Conservation (phyloP, 2,888 invertebrate species). For the Apamea monoglypha region DNA sequence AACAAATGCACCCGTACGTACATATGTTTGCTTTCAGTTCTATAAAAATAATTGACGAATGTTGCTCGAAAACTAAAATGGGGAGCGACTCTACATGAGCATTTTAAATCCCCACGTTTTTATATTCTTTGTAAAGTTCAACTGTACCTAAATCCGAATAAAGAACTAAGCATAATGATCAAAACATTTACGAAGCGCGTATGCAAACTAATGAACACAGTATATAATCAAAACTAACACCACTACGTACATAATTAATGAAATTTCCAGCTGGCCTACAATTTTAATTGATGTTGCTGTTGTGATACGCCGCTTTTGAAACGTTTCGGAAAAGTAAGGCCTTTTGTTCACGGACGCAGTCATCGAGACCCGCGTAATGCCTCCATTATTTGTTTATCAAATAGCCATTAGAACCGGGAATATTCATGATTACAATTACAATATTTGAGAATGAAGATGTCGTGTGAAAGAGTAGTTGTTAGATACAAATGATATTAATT, state of each 20-base stretch:
- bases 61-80: conserved; percentile 80
- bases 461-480: conserved; percentile 86
- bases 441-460: conserved; percentile 86
- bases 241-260: conserved; percentile 86
- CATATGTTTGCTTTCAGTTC: conserved; percentile 87
- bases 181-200: conserved; percentile 77
- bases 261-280: conserved; percentile 89
- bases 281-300: conserved; percentile 89
- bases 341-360: conserved; percentile 86
- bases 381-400: conserved; percentile 89
- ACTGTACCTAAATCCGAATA: conserved; percentile 31
- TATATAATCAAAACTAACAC: conserved; percentile 84
- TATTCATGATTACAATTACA: conserved; percentile 80
- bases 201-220: conserved; percentile 84
- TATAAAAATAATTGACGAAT: conserved; percentile 87
- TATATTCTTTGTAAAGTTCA: conserved; percentile 18
- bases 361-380: conserved; percentile 77
- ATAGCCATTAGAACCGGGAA: conserved; percentile 84
- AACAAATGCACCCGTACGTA: conserved; percentile 80
- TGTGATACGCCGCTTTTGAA: conserved; percentile 88
- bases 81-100: conserved; percentile 71
- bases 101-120: conserved; percentile 35
- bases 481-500: conserved; percentile 87
- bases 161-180: conserved; percentile 65
- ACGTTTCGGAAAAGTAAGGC: conserved; percentile 86